Conservation (phyloP, 1,140 invertebrate genomes). For the Drosophila navojoa region DNA sequence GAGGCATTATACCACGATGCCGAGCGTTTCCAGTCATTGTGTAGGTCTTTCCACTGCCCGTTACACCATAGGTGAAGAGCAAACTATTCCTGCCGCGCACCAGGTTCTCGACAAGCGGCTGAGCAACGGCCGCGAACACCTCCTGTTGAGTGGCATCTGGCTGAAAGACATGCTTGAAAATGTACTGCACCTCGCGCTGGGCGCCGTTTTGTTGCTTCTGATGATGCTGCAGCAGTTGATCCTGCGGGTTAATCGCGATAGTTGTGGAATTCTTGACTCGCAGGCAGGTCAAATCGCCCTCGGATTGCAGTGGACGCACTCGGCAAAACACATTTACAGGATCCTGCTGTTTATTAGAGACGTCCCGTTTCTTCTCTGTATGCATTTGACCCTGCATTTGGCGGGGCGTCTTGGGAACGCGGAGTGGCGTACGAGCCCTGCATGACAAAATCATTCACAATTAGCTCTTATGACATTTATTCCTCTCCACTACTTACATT, state of each 20-base stretch:
- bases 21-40: slow-evolving; percentile 93
- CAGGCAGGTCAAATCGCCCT: slow-evolving; percentile 88
- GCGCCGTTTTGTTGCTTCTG: slow-evolving; percentile 85
- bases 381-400: slow-evolving; percentile 24
- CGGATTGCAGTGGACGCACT: slow-evolving; percentile 89
- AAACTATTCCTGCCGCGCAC: slow-evolving; percentile 93
- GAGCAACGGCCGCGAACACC: slow-evolving; percentile 91
- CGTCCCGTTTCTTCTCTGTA: slow-evolving; percentile 48
- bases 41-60: slow-evolving; percentile 97
- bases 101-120: slow-evolving; percentile 93
- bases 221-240: slow-evolving; percentile 86
- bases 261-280: slow-evolving; percentile 89
- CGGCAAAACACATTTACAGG: slow-evolving; percentile 95
- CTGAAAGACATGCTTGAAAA: slow-evolving; percentile 94
- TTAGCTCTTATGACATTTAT: neutral
- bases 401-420: slow-evolving; percentile 63
- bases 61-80: slow-evolving; percentile 98
- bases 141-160: slow-evolving; percentile 91
- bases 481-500: slow-evolving; percentile 48
- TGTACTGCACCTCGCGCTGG: slow-evolving; percentile 90
- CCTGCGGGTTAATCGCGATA: slow-evolving; percentile 86
- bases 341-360: slow-evolving; percentile 55
- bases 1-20: slow-evolving; percentile 93
- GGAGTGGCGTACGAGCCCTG: slow-evolving; percentile 78
- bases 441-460: neutral